Evolutionary conservation across 2,113 vertebrate species (phyloP).

Genomic region (Saimiri boliviensis): DNA sequence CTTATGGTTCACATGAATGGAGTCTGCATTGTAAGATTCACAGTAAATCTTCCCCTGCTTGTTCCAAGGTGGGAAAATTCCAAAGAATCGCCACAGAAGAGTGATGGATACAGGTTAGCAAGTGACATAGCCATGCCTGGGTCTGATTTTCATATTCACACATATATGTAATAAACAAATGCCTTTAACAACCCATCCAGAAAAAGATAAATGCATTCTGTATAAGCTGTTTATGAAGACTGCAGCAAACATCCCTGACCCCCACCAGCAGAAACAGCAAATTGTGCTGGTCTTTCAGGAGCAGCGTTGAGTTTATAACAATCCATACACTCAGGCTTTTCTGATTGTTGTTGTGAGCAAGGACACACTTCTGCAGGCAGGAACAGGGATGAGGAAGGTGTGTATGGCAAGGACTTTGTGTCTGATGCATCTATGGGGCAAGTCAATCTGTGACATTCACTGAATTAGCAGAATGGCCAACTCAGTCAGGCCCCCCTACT

Average conservation of each 20-base stretch:
- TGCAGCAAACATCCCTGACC: neutral
- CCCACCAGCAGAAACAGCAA: neutral
- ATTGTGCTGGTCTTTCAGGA: neutral
- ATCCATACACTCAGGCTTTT: neutral
- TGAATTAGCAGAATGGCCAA: neutral
- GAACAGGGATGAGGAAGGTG: neutral
- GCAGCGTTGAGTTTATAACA: neutral
- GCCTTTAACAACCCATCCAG: neutral
- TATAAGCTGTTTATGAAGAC: neutral
- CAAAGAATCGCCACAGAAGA: neutral
- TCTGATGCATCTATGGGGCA: neutral
- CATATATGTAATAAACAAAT: neutral
- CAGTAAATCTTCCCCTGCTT: neutral
- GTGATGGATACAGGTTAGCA: neutral
- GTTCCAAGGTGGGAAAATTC: neutral
- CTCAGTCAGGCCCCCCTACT: neutral
- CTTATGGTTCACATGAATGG: neutral
- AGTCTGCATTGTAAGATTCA: neutral
- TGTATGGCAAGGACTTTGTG: neutral
- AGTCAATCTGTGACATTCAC: neutral
- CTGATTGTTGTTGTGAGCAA: neutral
- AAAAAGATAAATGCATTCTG: neutral
- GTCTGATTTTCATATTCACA: neutral
- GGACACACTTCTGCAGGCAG: neutral
- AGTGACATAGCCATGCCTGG: neutral